These are phyloP conservation scores for Rhadinocentrus ornatus DNA, from an alignment of 2,797 vertebrate genomes.

Conservation along the genomic window DNA sequence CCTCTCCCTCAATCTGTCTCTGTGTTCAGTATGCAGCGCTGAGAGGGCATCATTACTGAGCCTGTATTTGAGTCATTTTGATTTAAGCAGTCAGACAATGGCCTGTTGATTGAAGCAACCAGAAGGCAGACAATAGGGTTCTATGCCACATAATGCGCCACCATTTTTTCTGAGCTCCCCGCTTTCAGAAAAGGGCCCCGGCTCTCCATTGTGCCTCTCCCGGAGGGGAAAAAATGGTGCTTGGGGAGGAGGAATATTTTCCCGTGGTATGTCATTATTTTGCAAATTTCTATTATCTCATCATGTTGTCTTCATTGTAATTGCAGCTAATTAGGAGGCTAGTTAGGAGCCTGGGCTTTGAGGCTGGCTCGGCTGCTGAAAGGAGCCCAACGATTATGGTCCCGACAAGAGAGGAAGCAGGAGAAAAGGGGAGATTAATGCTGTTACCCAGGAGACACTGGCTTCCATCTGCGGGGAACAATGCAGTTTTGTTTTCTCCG, in stretches of 20 bases:
- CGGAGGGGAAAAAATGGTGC: conserved; percentile 91
- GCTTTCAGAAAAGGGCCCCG: conserved; percentile 93
- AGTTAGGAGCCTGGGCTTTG: conserved; percentile 99
- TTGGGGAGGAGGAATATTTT: conserved; percentile 99
- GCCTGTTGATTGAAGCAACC: conserved; percentile 99
- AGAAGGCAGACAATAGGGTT: conserved; percentile 99
- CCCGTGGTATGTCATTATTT: conserved; percentile 99
- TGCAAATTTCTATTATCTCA: conserved; percentile 99
- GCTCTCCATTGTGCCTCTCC: conserved; percentile 91
- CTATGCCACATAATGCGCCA: conserved; percentile 99
- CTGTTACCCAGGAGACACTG: conserved; percentile 99
- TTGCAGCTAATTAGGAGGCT: conserved; percentile 99
- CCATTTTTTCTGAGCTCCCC: conserved; percentile 90
- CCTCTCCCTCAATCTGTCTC: conserved; percentile 85
- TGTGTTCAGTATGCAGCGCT: conserved; percentile 93
- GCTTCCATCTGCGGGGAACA: conserved; percentile 99
- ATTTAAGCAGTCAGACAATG: conserved; percentile 99
- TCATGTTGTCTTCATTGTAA: conserved; percentile 99
- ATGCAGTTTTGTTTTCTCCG: conserved; percentile 99
- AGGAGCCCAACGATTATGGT: conserved; percentile 98
- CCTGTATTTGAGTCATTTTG: conserved; percentile 99
- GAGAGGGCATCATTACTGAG: conserved; percentile 99
- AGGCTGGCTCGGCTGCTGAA: conserved; percentile 99
- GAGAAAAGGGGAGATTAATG: conserved; percentile 99
- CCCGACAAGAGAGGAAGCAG: conserved; percentile 93